Evolutionary conservation across 2,888 invertebrate genomes (phyloP).

Genomic region (Pandemis cinnamomeana): DNA sequence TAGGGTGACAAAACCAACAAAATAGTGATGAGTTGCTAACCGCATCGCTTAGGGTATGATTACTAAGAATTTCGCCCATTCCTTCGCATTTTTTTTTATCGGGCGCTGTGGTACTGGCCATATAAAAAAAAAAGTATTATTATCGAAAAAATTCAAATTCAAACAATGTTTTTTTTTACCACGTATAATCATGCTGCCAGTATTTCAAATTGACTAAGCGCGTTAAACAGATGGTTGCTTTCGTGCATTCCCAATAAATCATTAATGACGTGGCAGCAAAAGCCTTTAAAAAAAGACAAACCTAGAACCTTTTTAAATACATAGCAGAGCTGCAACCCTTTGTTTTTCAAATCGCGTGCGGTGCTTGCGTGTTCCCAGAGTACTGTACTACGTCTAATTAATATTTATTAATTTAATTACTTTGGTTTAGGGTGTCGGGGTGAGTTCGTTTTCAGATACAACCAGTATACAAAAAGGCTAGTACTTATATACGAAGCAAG

Average conservation of each 20-base stretch:
- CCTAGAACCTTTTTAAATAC: constrained; percentile 28
- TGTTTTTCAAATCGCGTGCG: constrained; percentile 58
- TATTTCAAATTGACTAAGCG: neutral
- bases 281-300: constrained; percentile 33
- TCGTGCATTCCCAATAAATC: neutral
- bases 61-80: too few species aligned
- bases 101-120: too few species aligned
- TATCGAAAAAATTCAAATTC: too few species aligned
- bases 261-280: constrained; percentile 9
- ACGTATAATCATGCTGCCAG: neutral
- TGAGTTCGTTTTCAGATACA: constrained; percentile 7
- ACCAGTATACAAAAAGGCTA: neutral
- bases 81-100: too few species aligned
- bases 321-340: constrained; percentile 41
- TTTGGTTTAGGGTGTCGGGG: constrained; percentile 47
- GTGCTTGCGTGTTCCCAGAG: constrained; percentile 53
- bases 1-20: too few species aligned
- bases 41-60: too few species aligned
- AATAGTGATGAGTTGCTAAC: too few species aligned
- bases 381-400: constrained; percentile 61
- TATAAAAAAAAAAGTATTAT: too few species aligned
- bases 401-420: constrained; percentile 77
- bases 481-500: too few species aligned
- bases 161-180: too few species aligned
- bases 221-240: neutral